Evolutionary conservation across 1,140 invertebrate species (phyloP).

Genomic region (Cherax quadricarinatus): DNA sequence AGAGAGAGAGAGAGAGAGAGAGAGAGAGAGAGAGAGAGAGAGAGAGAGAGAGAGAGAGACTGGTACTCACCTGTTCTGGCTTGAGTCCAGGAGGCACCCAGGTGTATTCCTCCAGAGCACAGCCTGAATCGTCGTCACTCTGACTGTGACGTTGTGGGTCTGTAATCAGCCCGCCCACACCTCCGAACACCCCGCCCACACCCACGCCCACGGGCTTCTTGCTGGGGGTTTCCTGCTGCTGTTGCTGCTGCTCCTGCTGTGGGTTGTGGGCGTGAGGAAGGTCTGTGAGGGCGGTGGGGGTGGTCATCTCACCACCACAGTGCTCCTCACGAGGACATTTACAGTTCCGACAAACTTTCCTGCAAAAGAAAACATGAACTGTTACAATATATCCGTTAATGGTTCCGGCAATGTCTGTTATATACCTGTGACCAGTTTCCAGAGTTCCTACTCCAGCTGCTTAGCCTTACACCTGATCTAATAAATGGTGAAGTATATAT

Average conservation of each 20-base stretch:
- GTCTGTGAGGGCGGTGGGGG: conserved; percentile 65
- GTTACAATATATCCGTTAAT: too few species aligned
- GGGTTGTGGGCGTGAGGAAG: conserved; percentile 44
- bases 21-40: too few species aligned
- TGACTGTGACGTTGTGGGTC: conserved; percentile 92
- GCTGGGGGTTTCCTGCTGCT: conserved; percentile 33
- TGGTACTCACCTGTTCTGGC: conserved; percentile 78
- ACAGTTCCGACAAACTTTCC: conserved; percentile 85
- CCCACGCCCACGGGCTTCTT: conserved; percentile 40
- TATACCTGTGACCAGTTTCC: too few species aligned
- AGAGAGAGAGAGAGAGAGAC: too few species aligned
- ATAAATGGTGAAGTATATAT: too few species aligned
- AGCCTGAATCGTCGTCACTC: conserved; percentile 97
- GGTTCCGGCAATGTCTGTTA: too few species aligned
- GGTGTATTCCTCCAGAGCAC: conserved; percentile 97
- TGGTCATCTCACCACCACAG: conserved; percentile 73
- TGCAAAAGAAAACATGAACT: conserved; percentile 76
- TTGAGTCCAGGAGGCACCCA: conserved; percentile 97
- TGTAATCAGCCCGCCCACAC: conserved; percentile 76
- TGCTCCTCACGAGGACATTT: conserved; percentile 84
- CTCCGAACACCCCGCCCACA: conserved; percentile 75
- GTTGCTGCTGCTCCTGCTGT: conserved; percentile 42
- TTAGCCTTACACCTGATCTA: too few species aligned
- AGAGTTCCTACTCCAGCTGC: too few species aligned
- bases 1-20: too few species aligned